Conservation (phyloP, 1,140 invertebrate species). For the Drosophila parabipectinata region DNA sequence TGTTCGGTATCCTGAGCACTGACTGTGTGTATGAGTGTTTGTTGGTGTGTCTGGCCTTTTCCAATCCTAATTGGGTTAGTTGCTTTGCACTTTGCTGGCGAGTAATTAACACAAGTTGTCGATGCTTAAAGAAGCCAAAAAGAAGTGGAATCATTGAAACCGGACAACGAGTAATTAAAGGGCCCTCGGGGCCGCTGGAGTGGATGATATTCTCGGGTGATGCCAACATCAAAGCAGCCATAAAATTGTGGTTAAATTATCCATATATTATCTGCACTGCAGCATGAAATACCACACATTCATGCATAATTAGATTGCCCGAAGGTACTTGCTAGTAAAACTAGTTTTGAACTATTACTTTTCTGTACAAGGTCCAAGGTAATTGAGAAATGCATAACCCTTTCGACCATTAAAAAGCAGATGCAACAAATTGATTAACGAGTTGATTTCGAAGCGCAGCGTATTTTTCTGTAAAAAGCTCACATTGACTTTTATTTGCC, state of each 20-base stretch:
- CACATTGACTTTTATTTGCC: slow-evolving; percentile 27
- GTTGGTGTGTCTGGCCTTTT: slow-evolving; percentile 34
- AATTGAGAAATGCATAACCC: not conserved
- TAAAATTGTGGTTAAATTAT: not conserved
- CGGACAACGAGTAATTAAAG: slow-evolving; percentile 53
- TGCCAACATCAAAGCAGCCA: slow-evolving; percentile 1
- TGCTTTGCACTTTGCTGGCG: slow-evolving; percentile 58
- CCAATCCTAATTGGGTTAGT: slow-evolving; percentile 73
- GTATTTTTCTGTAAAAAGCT: slow-evolving; percentile 8
- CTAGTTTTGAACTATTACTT: too few relatives aligned
- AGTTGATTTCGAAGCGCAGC: slow-evolving; percentile 1
- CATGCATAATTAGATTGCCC: slow-evolving; percentile 4
- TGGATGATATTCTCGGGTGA: slow-evolving; percentile 6
- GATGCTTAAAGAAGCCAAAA: slow-evolving; percentile 53
- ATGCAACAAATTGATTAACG: slow-evolving; percentile 14
- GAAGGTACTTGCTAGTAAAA: not conserved
- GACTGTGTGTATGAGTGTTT: slow-evolving; percentile 3
- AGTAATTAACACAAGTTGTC: slow-evolving; percentile 69
- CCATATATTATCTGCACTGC: not conserved
- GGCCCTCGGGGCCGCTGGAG: slow-evolving; percentile 10
- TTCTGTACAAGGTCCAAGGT: too few relatives aligned
- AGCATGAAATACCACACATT: not conserved
- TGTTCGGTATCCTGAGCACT: not conserved
- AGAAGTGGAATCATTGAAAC: slow-evolving; percentile 50
- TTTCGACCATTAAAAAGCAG: slow-evolving; percentile 8